phyloP scores from a whole-genome alignment of 2,113 vertebrate species.

The Ameiurus melas region DNA sequence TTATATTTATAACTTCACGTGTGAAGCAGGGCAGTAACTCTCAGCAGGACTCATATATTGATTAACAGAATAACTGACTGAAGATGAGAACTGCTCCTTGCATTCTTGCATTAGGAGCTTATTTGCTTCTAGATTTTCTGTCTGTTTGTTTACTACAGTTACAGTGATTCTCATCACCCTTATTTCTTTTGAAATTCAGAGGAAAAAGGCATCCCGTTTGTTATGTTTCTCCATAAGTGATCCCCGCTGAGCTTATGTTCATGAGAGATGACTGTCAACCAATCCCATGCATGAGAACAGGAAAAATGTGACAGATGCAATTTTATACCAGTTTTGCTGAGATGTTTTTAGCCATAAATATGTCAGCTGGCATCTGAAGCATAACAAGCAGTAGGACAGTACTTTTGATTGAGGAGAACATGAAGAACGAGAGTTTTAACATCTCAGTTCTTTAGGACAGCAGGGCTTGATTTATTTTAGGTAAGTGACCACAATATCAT shows the following conservation, averaged over 20 bases:
- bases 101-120: conserved; percentile 10
- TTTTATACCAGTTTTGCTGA: background rate
- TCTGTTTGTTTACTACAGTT: background rate
- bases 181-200: background rate
- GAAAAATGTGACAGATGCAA: background rate
- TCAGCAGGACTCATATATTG: conserved; percentile 14
- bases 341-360: background rate
- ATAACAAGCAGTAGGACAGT: background rate
- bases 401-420: background rate
- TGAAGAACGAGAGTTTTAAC: background rate
- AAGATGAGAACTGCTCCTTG: conserved; percentile 17
- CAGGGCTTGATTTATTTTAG: background rate
- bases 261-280: background rate
- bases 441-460: background rate
- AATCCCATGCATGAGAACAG: background rate
- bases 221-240: conserved; percentile 18
- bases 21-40: background rate
- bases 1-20: background rate
- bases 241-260: conserved; percentile 19
- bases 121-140: conserved; percentile 21
- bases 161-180: background rate
- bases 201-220: background rate
- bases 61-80: conserved; percentile 18
- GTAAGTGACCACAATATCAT: too few relatives aligned
- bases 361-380: background rate